A percentile compares a stretch with the other conserved stretches of the same genome.
Conservation (phyloP, 2,797 vertebrate genomes). For the Menidia menidia region DNA sequence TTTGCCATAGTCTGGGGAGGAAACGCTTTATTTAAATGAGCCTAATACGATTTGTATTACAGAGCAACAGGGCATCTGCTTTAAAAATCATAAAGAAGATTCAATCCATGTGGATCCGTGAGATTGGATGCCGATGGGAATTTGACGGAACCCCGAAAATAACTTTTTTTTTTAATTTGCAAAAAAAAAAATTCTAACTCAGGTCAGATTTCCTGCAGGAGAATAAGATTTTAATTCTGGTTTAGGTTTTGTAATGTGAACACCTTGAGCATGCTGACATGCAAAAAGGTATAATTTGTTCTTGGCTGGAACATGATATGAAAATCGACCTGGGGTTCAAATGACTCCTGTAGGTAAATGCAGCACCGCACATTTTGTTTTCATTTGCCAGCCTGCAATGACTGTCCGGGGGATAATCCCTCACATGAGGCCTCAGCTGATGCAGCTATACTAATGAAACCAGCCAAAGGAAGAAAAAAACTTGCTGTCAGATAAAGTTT, state of each 20-base stretch:
- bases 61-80: too few relatives aligned
- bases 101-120: too few relatives aligned
- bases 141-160: too few relatives aligned
- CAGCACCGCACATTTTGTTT: slow-evolving; percentile 14
- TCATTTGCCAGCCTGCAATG: slow-evolving; percentile 2
- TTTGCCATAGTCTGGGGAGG: too few relatives aligned
- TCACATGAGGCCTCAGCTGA: slow-evolving; percentile 20
- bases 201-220: background rate
- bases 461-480: slow-evolving; percentile 28
- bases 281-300: slow-evolving; percentile 30
- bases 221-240: slow-evolving; percentile 31
- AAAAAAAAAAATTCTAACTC: too few relatives aligned
- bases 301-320: slow-evolving; percentile 24
- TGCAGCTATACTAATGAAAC: slow-evolving; percentile 41
- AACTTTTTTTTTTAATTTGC: too few relatives aligned
- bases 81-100: too few relatives aligned
- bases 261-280: background rate
- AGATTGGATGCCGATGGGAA: too few relatives aligned
- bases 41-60: too few relatives aligned
- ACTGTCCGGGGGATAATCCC: slow-evolving; percentile 5
- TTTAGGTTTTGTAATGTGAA: slow-evolving; percentile 10
- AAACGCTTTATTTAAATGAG: too few relatives aligned
- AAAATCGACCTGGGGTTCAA: slow-evolving; percentile 40
- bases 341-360: slow-evolving; percentile 49
- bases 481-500: slow-evolving; percentile 60